Conservation (phyloP, 2,113 vertebrate genomes). For the Todiramphus chloris region DNA sequence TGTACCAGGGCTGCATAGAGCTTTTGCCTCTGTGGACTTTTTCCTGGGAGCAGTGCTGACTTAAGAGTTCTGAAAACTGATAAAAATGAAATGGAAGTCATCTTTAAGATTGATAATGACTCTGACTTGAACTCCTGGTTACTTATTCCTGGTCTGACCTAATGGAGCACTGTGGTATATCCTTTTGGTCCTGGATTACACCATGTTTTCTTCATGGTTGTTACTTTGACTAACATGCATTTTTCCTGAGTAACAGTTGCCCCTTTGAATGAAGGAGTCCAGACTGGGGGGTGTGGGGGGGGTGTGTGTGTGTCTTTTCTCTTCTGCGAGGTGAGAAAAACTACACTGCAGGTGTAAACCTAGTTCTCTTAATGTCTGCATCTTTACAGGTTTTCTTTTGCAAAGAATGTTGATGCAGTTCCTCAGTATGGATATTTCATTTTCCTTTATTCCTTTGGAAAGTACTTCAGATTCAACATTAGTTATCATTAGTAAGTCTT, state of each 20-base stretch:
- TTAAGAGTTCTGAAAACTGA: neutral
- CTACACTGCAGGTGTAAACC: neutral
- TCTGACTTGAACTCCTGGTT: neutral
- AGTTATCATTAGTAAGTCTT: neutral
- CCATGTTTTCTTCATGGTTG: neutral
- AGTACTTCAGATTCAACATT: neutral
- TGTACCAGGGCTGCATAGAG: too few relatives aligned
- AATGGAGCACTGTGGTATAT: neutral
- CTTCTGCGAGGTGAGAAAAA: neutral
- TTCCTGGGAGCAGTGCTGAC: neutral
- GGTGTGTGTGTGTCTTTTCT: neutral
- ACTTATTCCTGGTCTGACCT: neutral
- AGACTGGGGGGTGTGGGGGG: neutral
- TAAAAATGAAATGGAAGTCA: neutral
- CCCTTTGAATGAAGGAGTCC: neutral
- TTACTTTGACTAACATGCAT: neutral
- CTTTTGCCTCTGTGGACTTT: neutral
- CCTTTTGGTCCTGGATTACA: neutral
- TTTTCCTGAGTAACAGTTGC: neutral
- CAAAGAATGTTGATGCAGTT: neutral
- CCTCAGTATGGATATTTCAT: neutral
- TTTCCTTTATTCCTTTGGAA: neutral
- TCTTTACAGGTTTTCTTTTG: neutral
- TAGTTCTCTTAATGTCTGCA: neutral
- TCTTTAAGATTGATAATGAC: neutral